phyloP scores from a whole-genome alignment of 92 coral and sea anemone genomes.

The Diadumene lineata region DNA sequence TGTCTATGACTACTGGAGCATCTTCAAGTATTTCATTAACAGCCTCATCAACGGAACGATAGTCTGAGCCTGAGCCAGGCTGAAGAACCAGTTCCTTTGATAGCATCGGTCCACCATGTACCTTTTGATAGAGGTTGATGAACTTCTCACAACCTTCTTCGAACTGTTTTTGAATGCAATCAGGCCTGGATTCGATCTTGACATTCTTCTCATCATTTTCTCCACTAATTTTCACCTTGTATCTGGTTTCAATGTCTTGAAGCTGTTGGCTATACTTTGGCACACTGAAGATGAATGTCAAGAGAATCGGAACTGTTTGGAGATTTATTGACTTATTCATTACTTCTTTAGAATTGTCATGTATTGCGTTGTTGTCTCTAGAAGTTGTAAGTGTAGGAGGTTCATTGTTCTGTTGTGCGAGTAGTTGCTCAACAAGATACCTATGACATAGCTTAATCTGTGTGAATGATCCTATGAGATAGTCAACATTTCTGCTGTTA shows the following conservation, averaged over 20 bases:
- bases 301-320: constrained; percentile 21
- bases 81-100: constrained; percentile 13
- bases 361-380: background rate
- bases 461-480: constrained; percentile 3
- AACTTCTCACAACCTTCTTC: constrained; percentile 22
- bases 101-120: constrained; percentile 6
- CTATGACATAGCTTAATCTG: constrained; percentile 8
- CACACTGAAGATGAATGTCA: constrained; percentile 1
- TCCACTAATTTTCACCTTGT: constrained; percentile 1
- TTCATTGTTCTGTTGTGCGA: background rate
- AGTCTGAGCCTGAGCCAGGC: background rate
- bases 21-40: constrained; percentile 1
- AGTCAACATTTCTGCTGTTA: background rate
- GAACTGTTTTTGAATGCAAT: background rate
- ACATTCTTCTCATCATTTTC: background rate
- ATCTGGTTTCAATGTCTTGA: background rate
- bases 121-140: constrained; percentile 9
- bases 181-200: background rate
- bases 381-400: background rate
- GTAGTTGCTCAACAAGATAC: background rate
- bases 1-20: constrained; percentile 9
- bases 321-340: background rate
- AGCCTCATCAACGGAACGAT: background rate
- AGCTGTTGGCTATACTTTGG: background rate
- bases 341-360: background rate